These are phyloP conservation scores for Brachypterus glaber DNA, from an alignment of 2,888 invertebrate genomes.

Conservation along the genomic window DNA sequence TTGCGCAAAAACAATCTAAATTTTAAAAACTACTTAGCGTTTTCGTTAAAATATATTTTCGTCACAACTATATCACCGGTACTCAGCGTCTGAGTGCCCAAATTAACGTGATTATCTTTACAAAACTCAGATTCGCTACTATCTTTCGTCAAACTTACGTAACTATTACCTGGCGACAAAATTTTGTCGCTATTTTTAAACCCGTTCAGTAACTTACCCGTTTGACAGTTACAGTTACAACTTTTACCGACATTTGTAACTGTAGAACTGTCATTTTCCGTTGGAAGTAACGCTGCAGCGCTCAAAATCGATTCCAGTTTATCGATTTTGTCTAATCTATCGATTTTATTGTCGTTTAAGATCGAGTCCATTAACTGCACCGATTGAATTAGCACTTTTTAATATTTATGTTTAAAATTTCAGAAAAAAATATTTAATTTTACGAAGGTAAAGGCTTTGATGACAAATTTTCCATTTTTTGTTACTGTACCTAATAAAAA, in stretches of 20 bases:
- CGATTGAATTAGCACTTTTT: conserved; percentile 58
- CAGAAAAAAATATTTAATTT: not conserved
- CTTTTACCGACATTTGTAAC: conserved; percentile 38
- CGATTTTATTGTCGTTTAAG: conserved; percentile 71
- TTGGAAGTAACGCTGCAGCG: conserved; percentile 61
- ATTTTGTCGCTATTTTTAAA: conserved; percentile 31
- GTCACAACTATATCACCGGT: conserved; percentile 90
- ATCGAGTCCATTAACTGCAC: conserved; percentile 86
- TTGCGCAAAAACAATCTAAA: too few relatives aligned
- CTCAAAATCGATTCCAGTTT: conserved; percentile 77
- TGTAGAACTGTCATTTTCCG: conserved; percentile 25
- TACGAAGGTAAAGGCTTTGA: not conserved
- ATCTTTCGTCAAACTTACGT: conserved; percentile 26
- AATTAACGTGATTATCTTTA: conserved; percentile 45
- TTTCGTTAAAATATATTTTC: conserved; percentile 52
- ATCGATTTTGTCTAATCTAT: conserved; percentile 76
- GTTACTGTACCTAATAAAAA: not conserved
- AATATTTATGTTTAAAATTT: not conserved
- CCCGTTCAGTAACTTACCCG: conserved; percentile 24
- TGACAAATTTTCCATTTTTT: not conserved
- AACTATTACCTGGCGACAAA: conserved; percentile 34
- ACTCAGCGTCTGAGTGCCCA: conserved; percentile 75
- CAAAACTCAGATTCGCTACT: conserved; percentile 39
- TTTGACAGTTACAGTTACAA: conserved; percentile 47
- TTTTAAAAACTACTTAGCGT: conserved; percentile 28